These are phyloP conservation scores for Mactromeris polynyma DNA, from an alignment of 2,888 invertebrate genomes.

Conservation along the genomic window DNA sequence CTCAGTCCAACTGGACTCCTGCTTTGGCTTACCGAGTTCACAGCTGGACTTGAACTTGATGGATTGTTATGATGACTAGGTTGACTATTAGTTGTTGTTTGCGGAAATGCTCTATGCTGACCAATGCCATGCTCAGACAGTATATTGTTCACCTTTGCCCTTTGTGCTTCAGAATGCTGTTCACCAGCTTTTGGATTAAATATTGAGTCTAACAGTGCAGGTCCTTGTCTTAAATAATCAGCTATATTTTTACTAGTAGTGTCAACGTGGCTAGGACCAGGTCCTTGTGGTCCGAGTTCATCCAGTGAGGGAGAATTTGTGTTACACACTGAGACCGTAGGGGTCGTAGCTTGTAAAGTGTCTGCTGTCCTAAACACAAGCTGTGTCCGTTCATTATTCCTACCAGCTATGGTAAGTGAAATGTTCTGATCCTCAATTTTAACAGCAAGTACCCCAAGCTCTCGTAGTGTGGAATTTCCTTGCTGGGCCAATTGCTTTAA, in stretches of 20 bases:
- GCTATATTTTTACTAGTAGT: constrained; percentile 86
- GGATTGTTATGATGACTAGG: constrained; percentile 69
- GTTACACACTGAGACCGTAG: constrained; percentile 76
- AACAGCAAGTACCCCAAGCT: constrained; percentile 97
- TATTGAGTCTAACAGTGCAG: constrained; percentile 79
- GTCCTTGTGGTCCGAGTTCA: constrained; percentile 69
- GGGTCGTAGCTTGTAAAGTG: constrained; percentile 65
- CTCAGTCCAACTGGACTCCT: constrained; percentile 67
- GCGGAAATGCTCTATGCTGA: constrained; percentile 40
- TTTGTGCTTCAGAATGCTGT: constrained; percentile 37
- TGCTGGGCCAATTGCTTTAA: constrained; percentile 96
- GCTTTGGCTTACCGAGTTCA: constrained; percentile 62
- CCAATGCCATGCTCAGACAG: constrained; percentile 49
- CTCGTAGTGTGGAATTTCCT: constrained; percentile 93
- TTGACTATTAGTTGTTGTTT: constrained; percentile 30
- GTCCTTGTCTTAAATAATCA: constrained; percentile 85
- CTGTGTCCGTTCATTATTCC: constrained; percentile 91
- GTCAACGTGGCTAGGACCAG: constrained; percentile 85
- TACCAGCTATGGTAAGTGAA: constrained; percentile 90
- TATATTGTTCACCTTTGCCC: constrained; percentile 55
- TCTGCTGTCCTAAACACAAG: constrained; percentile 83
- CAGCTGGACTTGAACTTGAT: constrained; percentile 64
- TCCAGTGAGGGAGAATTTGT: constrained; percentile 65
- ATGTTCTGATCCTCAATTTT: constrained; percentile 92
- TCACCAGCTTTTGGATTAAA: constrained; percentile 59